Evolutionary conservation across 2,797 vertebrate genomes (phyloP), one percentile per base, ranked within the genome.

Genomic region (Syngnathus acus): DNA sequence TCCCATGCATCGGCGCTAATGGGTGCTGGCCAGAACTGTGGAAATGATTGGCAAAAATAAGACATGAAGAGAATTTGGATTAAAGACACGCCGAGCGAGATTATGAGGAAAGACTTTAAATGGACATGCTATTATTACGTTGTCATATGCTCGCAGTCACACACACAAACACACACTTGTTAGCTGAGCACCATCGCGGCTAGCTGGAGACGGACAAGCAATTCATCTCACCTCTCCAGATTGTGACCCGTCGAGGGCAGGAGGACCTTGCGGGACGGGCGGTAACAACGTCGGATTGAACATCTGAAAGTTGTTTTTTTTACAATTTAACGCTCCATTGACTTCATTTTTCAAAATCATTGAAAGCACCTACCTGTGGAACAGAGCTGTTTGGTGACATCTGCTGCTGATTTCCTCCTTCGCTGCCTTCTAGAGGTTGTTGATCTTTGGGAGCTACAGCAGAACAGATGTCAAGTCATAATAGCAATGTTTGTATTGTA

Each of bases 211-310:
- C 14, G 17, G 51, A 42, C 37, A 6, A 10, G 9, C 38, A 26
- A 1, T 5, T 42, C 17, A 43, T 68, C 88, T 87, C 90, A 97
- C 95, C 95, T 97, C 95, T 77, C 95, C 94, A 4, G 92, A 92
- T 9, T 89, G 93, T 42, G 89, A 81, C 4, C 89, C 85, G 3
- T 94, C 93, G 4, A 83, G 78, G 62, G 86, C 87, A 0, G 74
- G 71, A n/a, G 82, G 86, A 59, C 87, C 89, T 51, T 94, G 95
- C 38, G 92, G 76, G 17, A 86, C 93, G 57, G 92, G 89, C 14
- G 90, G 92, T 67, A 90, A 82, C 38, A 89, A 50, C 1, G 88
- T 85, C 2, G 92, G 87, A 70, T 91, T 91, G 76, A 93, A 89
- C 78, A 92, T 92, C 96, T 98, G 68, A 37, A 47, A 48, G 47